Percentiles rank a stretch among this genome's conserved stretches.
phyloP scores from a whole-genome alignment of 2,797 vertebrate genomes.

The Phataginus tricuspis region DNA sequence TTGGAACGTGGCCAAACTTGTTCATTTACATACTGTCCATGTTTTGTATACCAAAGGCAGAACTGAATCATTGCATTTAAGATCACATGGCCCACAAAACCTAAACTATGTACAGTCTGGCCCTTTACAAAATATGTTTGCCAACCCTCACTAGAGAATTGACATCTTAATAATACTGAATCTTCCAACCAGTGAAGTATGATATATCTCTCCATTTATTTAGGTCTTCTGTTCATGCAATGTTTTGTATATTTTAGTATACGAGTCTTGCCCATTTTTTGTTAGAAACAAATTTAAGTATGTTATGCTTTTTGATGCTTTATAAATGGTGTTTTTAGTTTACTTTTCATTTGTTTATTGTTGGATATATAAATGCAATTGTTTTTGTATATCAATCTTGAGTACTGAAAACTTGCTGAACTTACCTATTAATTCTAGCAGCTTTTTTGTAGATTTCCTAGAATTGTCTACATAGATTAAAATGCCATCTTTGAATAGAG shows the following conservation, averaged over 20 bases:
- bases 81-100: neutral
- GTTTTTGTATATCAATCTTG: neutral
- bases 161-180: neutral
- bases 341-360: neutral
- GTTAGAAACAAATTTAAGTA: neutral
- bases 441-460: neutral
- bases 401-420: neutral
- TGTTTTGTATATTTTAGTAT: neutral
- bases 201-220: neutral
- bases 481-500: neutral
- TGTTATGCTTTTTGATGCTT: neutral
- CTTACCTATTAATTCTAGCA: neutral
- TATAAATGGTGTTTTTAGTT: neutral
- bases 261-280: neutral
- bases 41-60: constrained; percentile 1
- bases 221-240: neutral
- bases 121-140: neutral
- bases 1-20: neutral
- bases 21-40: neutral
- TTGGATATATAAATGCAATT: neutral
- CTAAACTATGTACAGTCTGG: neutral
- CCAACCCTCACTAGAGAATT: neutral
- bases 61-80: constrained; percentile 4
- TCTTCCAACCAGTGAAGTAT: neutral
- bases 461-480: neutral